Evolutionary conservation across 2,888 invertebrate genomes (phyloP).

Genomic region (Drosophila quinaria): DNA sequence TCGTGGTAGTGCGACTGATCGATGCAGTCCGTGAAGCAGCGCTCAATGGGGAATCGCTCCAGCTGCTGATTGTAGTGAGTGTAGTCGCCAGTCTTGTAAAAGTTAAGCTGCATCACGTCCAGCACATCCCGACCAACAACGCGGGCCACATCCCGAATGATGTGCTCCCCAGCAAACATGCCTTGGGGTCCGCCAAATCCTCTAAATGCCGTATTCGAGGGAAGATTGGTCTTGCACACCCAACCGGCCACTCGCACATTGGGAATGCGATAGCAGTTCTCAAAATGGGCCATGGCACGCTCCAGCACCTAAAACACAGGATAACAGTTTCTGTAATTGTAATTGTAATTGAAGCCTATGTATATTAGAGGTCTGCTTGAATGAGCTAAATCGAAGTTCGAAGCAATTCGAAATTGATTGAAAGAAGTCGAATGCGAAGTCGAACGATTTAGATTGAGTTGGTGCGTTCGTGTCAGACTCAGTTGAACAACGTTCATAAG

Average conservation of each 20-base stretch:
- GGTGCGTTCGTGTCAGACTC: no score
- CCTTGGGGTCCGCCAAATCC: conserved; percentile 97
- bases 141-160: conserved; percentile 91
- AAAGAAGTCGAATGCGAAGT: no score
- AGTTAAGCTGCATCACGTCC: conserved; percentile 90
- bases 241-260: conserved; percentile 90
- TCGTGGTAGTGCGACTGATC: conserved; percentile 88
- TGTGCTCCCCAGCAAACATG: conserved; percentile 93
- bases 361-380: no score
- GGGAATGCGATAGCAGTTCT: conserved; percentile 93
- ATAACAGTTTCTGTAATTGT: not conserved
- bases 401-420: no score
- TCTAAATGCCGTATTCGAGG: conserved; percentile 97
- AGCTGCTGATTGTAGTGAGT: conserved; percentile 93
- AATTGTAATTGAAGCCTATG: conserved; percentile 71
- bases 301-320: conserved; percentile 89
- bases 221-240: conserved; percentile 94
- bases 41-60: conserved; percentile 89
- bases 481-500: no score
- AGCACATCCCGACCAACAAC: conserved; percentile 88
- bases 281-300: conserved; percentile 93
- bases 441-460: no score
- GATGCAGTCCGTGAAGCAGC: conserved; percentile 93
- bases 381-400: no score
- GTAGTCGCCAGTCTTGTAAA: conserved; percentile 91